These are phyloP conservation scores for Temnothorax curvispinosus DNA, from an alignment of 1,140 invertebrate species.

Conservation along the genomic window DNA sequence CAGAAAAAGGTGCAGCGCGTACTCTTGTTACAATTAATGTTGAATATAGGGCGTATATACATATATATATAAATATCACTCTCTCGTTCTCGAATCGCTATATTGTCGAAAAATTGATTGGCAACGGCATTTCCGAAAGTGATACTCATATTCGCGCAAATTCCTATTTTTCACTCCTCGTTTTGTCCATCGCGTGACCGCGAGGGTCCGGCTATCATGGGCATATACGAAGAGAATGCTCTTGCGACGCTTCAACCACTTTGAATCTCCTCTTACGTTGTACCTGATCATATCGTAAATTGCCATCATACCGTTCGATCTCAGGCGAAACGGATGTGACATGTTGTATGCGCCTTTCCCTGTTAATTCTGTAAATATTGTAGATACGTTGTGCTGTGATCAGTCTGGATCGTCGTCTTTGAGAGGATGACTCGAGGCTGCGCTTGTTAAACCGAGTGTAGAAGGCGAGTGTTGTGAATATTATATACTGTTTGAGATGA, in stretches of 20 bases:
- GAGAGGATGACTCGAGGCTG: slow-evolving; percentile 73
- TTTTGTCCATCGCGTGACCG: slow-evolving; percentile 37
- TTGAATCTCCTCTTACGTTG: slow-evolving; percentile 64
- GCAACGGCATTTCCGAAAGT: slow-evolving; percentile 7
- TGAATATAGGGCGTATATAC: neutral
- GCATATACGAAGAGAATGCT: neutral
- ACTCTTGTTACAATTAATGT: slow-evolving; percentile 21
- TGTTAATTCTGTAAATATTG: slow-evolving; percentile 76
- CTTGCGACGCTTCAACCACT: slow-evolving; percentile 45
- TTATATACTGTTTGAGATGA: slow-evolving; percentile 52
- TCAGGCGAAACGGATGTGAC: slow-evolving; percentile 56
- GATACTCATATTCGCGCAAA: slow-evolving; percentile 30
- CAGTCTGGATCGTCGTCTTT: slow-evolving; percentile 66
- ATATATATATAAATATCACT: neutral
- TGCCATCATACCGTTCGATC: slow-evolving; percentile 52
- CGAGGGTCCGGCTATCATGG: slow-evolving; percentile 19
- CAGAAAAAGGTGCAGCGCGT: neutral
- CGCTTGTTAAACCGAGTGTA: slow-evolving; percentile 68
- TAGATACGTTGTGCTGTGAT: slow-evolving; percentile 76
- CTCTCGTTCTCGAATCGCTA: slow-evolving; percentile 5
- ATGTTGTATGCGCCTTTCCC: slow-evolving; percentile 69
- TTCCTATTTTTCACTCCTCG: slow-evolving; percentile 23
- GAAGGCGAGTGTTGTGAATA: slow-evolving; percentile 69
- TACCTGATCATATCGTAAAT: slow-evolving; percentile 61
- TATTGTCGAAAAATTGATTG: slow-evolving; percentile 27